Conservation (phyloP, 2,888 invertebrate species). For the Phragmatobia fuliginosa region DNA sequence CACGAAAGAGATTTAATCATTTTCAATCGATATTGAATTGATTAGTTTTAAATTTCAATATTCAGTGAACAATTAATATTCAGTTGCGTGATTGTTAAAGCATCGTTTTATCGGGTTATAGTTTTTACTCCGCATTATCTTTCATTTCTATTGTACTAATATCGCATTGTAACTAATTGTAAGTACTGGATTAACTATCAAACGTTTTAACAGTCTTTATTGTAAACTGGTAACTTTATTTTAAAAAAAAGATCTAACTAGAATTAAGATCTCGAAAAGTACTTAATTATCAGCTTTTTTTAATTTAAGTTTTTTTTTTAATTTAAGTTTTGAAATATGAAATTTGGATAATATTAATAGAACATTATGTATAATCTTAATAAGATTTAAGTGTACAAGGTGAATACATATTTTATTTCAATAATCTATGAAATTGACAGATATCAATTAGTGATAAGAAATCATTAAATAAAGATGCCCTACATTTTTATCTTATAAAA, state of each 20-base stretch:
- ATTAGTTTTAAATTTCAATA: constrained; percentile 15
- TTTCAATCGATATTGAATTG: background rate
- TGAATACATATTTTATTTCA: background rate
- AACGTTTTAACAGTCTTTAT: background rate
- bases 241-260: background rate
- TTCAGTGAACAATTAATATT: background rate
- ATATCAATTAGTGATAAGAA: background rate
- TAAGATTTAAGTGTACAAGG: background rate
- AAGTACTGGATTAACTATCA: background rate
- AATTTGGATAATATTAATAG: background rate
- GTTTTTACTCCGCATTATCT: background rate
- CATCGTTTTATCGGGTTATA: background rate
- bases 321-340: background rate
- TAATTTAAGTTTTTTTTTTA: background rate
- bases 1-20: background rate
- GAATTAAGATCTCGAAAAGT: background rate
- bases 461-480: background rate
- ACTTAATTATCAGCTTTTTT: background rate
- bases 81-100: background rate
- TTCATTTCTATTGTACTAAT: background rate
- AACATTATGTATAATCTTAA: background rate
- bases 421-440: background rate
- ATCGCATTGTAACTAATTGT: background rate
- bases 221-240: background rate
- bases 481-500: background rate